These are phyloP conservation scores for Parauchenoglanis ngamensis DNA, from an alignment of 2,797 vertebrate species.

Conservation along the genomic window DNA sequence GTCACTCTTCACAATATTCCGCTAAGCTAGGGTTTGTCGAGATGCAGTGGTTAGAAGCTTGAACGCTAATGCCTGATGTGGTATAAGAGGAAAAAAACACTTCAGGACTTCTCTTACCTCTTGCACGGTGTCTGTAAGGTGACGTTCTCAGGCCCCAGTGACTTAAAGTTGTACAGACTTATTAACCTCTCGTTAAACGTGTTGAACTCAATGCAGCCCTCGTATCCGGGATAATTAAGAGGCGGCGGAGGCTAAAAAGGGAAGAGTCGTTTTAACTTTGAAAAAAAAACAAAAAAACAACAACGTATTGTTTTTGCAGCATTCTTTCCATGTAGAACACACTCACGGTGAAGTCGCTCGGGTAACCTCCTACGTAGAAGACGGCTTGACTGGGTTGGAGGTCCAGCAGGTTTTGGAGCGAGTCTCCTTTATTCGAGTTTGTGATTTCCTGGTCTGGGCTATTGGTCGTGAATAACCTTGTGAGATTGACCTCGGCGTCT, in stretches of 20 bases:
- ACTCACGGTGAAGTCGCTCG: slow-evolving; percentile 73
- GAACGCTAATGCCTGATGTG: neutral
- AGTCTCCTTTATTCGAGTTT: accelerated
- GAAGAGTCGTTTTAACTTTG: neutral
- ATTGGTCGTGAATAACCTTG: slow-evolving; percentile 53
- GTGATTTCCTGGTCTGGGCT: accelerated
- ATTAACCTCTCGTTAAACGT: slow-evolving; percentile 82
- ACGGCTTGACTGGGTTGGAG: slow-evolving; percentile 68
- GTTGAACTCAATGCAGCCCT: slow-evolving; percentile 89
- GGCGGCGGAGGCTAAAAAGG: slow-evolving; percentile 79
- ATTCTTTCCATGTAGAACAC: neutral
- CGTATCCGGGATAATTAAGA: slow-evolving; percentile 80
- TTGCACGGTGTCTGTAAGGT: slow-evolving; percentile 66
- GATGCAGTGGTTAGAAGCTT: too few species aligned
- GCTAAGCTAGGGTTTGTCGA: too few species aligned
- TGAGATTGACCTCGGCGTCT: slow-evolving; percentile 67
- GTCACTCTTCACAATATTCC: too few species aligned
- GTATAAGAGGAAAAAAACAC: neutral
- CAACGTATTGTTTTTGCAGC: too few species aligned
- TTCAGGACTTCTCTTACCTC: slow-evolving; percentile 64
- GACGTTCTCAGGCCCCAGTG: slow-evolving; percentile 59
- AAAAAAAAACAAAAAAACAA: neutral
- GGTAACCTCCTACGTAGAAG: slow-evolving; percentile 81
- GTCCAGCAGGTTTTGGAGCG: slow-evolving; percentile 69
- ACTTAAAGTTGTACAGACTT: slow-evolving; percentile 92